Evolutionary conservation across 2,113 vertebrate genomes (phyloP), one percentile per base, ranked within the genome.

Genomic region (Saccopteryx bilineata): DNA sequence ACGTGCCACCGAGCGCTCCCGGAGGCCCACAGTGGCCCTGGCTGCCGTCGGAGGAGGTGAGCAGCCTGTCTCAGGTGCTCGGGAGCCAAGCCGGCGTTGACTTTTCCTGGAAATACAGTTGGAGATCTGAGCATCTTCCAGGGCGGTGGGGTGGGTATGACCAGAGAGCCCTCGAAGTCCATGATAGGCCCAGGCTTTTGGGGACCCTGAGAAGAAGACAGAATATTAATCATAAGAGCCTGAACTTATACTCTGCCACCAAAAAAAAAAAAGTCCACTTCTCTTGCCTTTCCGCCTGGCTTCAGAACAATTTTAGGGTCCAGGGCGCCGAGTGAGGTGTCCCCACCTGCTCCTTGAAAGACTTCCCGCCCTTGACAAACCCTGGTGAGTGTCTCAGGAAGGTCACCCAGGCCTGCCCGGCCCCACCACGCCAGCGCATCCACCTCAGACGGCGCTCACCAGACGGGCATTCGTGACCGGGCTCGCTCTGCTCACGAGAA

Each of bases 11-110:
- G 11, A 4, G 5, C 1, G 0, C 21, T 52, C 33, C 60, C 5
- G 46, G 54, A 6, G 28, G 9, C 50, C n/a, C n/a, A 5, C 0
- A 2, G 21, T 5, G 54, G 87, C 72, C 56, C 5, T 0, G 52
- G 19, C 54, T 0, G 24, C 63, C 1, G 7, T 1, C 1, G 1
- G 14, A 11, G 17, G 11, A 23, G 13, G 33, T 9, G 33, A 10
- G 5, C 12, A 2, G 9, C 10, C 4, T 28, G 66, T 48, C 48
- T 61, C 6, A 68, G 66, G 21, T 5, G 13, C 33, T 0, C 0
- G 0, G 54, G 1, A 58, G 31, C 1, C 0, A 0, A 58, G 31
- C 1, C 0, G 1, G 3, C 0, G 8, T 1, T 2, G n/a, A 9
- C 28, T 4, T 17, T 28, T 61, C 17, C 71, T 9, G n/a, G 58